Evolutionary conservation across 2,888 invertebrate species (phyloP).

Genomic region (Eupithecia dodoneata): DNA sequence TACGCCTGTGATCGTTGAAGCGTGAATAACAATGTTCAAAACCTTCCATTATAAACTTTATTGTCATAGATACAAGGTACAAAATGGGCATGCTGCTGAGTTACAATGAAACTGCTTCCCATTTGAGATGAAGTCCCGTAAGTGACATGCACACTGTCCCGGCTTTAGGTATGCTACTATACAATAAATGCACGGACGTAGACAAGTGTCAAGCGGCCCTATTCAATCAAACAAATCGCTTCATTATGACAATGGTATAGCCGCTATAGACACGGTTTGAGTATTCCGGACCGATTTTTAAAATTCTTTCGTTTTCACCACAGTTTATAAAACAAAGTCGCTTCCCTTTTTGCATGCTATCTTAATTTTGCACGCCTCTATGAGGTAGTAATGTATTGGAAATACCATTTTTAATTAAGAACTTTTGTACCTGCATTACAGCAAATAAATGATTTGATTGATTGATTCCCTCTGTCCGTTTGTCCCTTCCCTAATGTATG

Average conservation of each 20-base stretch:
- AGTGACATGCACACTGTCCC: slow-evolving; percentile 18
- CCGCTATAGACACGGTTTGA: not conserved
- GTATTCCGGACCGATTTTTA: not conserved
- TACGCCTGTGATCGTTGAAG: not conserved
- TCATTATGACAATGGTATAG: not conserved
- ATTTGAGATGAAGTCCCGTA: slow-evolving; percentile 17
- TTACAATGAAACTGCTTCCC: not conserved
- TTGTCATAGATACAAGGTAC: not conserved
- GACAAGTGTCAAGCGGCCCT: not conserved
- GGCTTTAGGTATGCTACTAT: slow-evolving; percentile 4
- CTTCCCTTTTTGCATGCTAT: no score
- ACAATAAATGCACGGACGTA: not conserved
- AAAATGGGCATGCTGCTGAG: not conserved
- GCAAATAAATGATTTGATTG: no score
- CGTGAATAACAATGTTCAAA: not conserved
- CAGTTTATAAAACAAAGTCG: no score
- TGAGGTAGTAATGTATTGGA: no score
- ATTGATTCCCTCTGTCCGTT: no score
- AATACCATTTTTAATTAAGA: no score
- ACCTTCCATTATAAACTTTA: not conserved
- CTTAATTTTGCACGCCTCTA: no score
- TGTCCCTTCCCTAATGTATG: no score
- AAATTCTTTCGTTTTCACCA: no score
- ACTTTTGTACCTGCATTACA: no score
- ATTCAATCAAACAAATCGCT: not conserved